These are phyloP conservation scores for Alces alces DNA, from an alignment of 2,113 vertebrate species.

Conservation along the genomic window DNA sequence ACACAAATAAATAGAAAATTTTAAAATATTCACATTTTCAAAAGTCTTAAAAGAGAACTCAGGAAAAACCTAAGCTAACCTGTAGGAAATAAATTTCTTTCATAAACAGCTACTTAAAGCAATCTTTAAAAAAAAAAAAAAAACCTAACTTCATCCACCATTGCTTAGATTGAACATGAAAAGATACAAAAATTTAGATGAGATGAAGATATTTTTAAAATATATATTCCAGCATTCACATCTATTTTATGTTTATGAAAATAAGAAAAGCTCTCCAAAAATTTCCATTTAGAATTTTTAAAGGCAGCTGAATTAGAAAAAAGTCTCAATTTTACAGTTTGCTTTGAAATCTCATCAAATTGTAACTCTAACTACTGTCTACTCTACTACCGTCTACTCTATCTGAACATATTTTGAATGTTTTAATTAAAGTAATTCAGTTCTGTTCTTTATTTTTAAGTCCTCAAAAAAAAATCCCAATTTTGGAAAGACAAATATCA, in stretches of 20 bases:
- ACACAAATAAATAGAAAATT: neutral
- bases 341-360: neutral
- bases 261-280: neutral
- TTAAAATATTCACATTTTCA: neutral
- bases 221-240: neutral
- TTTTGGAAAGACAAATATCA: neutral
- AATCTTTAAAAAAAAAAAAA: neutral
- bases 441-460: neutral
- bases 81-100: neutral
- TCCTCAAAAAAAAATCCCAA: neutral
- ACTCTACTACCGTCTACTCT: neutral
- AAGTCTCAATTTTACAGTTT: neutral
- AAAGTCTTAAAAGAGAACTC: neutral
- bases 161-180: neutral
- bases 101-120: neutral
- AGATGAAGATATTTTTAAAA: neutral
- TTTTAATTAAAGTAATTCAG: slow-evolving; percentile 26
- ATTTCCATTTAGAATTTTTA: neutral
- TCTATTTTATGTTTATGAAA: neutral
- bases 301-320: slow-evolving; percentile 13
- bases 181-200: neutral
- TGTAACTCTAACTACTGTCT: neutral
- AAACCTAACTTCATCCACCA: neutral
- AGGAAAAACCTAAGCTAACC: neutral
- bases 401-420: slow-evolving; percentile 3